Evolutionary conservation across 53 echinoderm and acorn worm species (phyloP).

Genomic region (Paracentrotus lividus): DNA sequence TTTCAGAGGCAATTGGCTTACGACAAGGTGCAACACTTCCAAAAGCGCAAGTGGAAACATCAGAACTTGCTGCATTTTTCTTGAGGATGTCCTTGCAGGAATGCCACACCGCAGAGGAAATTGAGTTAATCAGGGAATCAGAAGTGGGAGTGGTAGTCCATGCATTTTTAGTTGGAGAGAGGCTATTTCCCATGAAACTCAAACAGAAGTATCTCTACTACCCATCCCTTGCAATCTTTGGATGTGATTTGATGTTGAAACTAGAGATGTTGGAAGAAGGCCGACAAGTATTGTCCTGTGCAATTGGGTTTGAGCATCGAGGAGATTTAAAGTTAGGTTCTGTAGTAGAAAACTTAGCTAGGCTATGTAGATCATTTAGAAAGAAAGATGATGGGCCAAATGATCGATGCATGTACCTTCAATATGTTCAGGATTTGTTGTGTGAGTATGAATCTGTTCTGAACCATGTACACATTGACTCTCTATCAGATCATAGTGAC

Average conservation of each 20-base stretch:
- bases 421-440: too few species aligned
- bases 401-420: neutral
- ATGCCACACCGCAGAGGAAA: neutral
- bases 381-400: neutral
- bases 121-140: neutral
- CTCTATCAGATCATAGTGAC: too few species aligned
- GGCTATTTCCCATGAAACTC: neutral
- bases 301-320: neutral
- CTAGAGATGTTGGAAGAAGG: neutral
- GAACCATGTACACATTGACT: too few species aligned
- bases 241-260: neutral
- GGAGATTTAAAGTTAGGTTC: neutral
- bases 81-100: neutral
- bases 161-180: constrained; percentile 1
- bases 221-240: too few species aligned
- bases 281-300: too few species aligned
- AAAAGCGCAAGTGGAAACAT: neutral
- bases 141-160: neutral
- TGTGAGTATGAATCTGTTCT: too few species aligned
- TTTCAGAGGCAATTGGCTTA: neutral
- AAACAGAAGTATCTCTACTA: neutral
- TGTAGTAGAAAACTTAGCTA: neutral
- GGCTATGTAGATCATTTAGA: neutral
- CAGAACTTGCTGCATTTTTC: neutral
- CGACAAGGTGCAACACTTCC: neutral